Evolutionary conservation across 1,140 invertebrate genomes (phyloP), one percentile per base, ranked within the genome.

Genomic region (Drosophila lacteicornis): DNA sequence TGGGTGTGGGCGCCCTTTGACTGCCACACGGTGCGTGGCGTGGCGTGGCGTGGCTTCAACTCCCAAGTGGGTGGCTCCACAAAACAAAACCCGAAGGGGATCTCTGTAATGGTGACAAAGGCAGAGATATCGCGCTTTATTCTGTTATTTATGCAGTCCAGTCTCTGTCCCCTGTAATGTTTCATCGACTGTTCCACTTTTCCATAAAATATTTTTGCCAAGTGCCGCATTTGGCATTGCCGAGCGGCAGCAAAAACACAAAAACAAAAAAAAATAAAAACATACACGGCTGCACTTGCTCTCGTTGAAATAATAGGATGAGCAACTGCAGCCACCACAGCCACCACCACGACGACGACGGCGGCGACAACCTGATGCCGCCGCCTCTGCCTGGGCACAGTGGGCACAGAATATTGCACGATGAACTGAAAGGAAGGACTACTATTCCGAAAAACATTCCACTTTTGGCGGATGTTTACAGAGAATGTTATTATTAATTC

Each of bases 131-230:
- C 50, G 60, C 53, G 13, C 13, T 17, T 56, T 40, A 25, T 22
- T 19, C 6, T 47, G 63, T 82, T 68, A 75, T 76, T 71, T 69
- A 79, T 79, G 57, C 76, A 80, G 77, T 67, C 2, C 33, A 36
- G 33, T 36, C 33, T 33, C 51, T 56, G 53, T 2, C 55, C 69
- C 45, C 77, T 62, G 85, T 82, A 85, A 84, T 91, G 84, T 85
- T 90, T 91, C 86, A 88, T 91, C 81, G 77, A 80, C 71, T 91
- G 91, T 91, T 90, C 91, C 79, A 92, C 91, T 92, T 92, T 92
- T 92, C 91, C 91, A 91, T 92, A 82, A 92, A 92, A 78, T 92
- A 91, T 92, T 87, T 91, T 87, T 84, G 68, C 80, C 82, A 91
- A 91, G 79, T 87, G 82, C 88, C 83, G 81, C 77, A 82, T 91